Conservation (phyloP, 2,797 vertebrate genomes). For the Sebastes flavidus region DNA sequence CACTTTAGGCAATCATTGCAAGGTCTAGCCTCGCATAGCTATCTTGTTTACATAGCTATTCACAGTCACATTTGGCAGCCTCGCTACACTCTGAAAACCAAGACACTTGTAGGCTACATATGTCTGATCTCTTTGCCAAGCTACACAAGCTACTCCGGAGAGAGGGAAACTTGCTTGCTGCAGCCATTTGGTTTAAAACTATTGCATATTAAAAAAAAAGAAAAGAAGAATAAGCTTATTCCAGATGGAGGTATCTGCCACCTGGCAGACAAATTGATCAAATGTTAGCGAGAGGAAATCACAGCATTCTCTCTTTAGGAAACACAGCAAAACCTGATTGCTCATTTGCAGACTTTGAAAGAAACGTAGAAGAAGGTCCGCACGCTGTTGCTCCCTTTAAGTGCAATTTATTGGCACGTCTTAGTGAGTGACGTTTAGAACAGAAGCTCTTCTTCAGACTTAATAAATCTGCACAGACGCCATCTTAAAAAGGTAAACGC, state of each 20-base stretch:
- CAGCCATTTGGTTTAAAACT: slow-evolving; percentile 71
- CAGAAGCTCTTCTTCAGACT: too few species aligned
- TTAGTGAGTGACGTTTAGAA: too few species aligned
- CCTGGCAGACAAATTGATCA: slow-evolving; percentile 72
- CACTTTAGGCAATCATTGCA: slow-evolving; percentile 72
- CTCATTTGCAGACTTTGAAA: slow-evolving; percentile 21
- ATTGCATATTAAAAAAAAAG: slow-evolving; percentile 61
- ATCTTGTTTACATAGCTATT: slow-evolving; percentile 82
- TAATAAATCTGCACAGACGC: too few species aligned
- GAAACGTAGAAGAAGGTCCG: neutral
- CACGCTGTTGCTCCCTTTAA: too few species aligned
- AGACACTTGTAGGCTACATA: slow-evolving; percentile 76
- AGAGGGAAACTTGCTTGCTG: slow-evolving; percentile 68
- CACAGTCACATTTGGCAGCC: slow-evolving; percentile 79
- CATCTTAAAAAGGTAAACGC: too few species aligned
- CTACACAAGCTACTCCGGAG: slow-evolving; percentile 71
- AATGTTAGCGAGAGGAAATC: slow-evolving; percentile 51
- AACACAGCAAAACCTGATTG: slow-evolving; percentile 15
- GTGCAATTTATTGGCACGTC: too few species aligned
- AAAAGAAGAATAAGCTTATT: slow-evolving; percentile 44
- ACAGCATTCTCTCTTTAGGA: slow-evolving; percentile 27
- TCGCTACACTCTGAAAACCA: slow-evolving; percentile 71
- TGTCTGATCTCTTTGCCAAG: slow-evolving; percentile 78
- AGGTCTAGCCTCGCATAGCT: slow-evolving; percentile 71
- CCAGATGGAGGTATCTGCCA: slow-evolving; percentile 73